Percentiles rank a stretch among this genome's conserved stretches.
phyloP scores from a whole-genome alignment of 2,797 vertebrate species.

The Natrix natrix region DNA sequence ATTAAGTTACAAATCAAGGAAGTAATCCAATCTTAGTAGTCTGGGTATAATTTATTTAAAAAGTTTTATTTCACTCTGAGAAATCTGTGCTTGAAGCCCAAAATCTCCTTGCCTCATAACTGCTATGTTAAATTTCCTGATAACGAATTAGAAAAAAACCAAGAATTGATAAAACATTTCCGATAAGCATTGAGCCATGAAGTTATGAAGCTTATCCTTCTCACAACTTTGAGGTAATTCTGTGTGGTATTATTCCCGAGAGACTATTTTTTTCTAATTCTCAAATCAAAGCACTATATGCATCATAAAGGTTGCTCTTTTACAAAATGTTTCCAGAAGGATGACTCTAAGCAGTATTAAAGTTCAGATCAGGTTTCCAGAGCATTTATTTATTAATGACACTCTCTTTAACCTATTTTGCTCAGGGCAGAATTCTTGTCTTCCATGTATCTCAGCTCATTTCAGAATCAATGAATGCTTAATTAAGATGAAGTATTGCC shows the following conservation, averaged over 20 bases:
- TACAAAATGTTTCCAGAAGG: background rate
- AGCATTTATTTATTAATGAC: background rate
- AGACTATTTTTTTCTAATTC: background rate
- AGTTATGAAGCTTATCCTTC: background rate
- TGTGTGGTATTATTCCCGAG: background rate
- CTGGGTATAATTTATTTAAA: background rate
- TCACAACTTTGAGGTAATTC: background rate
- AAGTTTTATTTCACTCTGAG: background rate
- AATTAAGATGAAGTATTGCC: conserved; percentile 19
- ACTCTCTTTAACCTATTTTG: background rate
- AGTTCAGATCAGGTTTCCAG: background rate
- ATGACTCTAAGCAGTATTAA: background rate
- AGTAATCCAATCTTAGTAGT: background rate
- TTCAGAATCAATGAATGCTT: conserved; percentile 16
- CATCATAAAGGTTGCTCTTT: background rate
- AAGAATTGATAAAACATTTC: background rate
- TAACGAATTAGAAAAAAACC: background rate
- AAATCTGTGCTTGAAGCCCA: background rate
- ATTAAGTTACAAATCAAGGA: background rate
- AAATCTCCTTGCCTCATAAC: background rate
- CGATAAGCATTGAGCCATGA: background rate
- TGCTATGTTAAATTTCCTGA: background rate
- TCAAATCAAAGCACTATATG: background rate
- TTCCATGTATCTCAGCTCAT: background rate
- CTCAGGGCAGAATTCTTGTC: background rate